Percentiles rank a stretch among this genome's conserved stretches.
Evolutionary conservation across 2,797 vertebrate species (phyloP).

Genomic region (Gouania willdenowi): DNA sequence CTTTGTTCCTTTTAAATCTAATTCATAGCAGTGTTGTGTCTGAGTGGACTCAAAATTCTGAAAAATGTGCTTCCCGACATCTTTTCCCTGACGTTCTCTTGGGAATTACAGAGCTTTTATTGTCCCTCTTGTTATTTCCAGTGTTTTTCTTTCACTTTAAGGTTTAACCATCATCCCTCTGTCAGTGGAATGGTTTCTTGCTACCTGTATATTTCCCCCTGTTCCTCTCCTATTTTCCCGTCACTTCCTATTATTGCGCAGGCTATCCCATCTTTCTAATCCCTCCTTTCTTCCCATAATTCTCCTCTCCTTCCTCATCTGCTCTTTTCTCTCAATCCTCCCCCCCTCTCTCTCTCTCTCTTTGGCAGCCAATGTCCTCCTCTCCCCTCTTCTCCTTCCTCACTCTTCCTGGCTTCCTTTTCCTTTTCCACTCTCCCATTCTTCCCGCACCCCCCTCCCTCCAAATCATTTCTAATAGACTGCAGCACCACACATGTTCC

Average conservation of each 20-base stretch:
- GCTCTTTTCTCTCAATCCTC: conserved; percentile 4
- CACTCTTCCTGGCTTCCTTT: conserved; percentile 2
- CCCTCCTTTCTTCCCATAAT: conserved; percentile 42
- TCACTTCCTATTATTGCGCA: conserved; percentile 49
- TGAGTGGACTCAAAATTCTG: conserved; percentile 31
- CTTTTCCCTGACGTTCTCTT: not conserved
- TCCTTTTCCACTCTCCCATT: not conserved
- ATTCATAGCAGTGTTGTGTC: conserved; percentile 28
- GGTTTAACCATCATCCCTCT: conserved; percentile 25
- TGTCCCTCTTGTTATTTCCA: conserved; percentile 1
- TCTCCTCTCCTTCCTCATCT: conserved; percentile 34
- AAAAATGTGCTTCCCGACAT: not conserved
- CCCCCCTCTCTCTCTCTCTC: conserved; percentile 6
- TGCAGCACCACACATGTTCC: conserved; percentile 56
- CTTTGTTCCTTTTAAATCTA: conserved; percentile 23
- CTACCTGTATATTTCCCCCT: conserved; percentile 35
- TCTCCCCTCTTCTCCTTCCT: conserved; percentile 4
- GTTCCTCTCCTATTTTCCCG: conserved; percentile 24
- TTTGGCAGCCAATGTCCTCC: too few relatives aligned
- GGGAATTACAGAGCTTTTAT: conserved; percentile 2
- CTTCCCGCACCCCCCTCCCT: conserved; percentile 3
- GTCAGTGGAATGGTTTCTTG: conserved; percentile 2
- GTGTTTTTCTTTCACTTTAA: not conserved
- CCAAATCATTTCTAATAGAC: conserved; percentile 53
- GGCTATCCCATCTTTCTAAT: conserved; percentile 41